Evolutionary conservation across 2,888 invertebrate genomes (phyloP), one percentile per base, ranked within the genome.

Genomic region (Diachrysia chrysitis): DNA sequence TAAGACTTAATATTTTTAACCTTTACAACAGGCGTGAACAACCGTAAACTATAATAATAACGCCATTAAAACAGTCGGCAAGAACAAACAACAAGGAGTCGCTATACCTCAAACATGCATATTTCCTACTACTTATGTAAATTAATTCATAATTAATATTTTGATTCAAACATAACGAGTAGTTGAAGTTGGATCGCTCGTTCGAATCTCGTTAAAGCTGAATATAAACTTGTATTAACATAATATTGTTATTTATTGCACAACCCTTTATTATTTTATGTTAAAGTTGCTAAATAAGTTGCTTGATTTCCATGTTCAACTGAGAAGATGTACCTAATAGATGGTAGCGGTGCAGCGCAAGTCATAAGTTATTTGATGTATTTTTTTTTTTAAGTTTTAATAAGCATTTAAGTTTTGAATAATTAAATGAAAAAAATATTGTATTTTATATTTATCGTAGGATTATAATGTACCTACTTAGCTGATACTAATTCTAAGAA

Each of bases 71-170:
- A 68, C 63, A 51, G 66, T 68, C 82, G 72, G 82, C 53, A 73
- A 78, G 69, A 73, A 83, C 79, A 78, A 74, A 83, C 76, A 66
- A 29, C 25, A 7, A 74, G 59, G 62, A 69, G 58, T 76, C 73
- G 67, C 62, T 78, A 72, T 73, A 83, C 84, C 83, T 83, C 82
- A 82, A 85, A 85, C 86, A 88, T 90, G 89, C 89, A 90, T 91
- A 91, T 90, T 89, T 89, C 82, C 85, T 86, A 81, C 88, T 91
- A 87, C 86, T 93, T 93, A 93, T 93, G 92, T 90, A 93, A 94
- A 94, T 93, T 87, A 89, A 93, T 93, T 92, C 93, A 92, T 92
- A 93, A 91, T 92, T 93, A 92, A 93, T 93, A 94, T 94, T 93
- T 92, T 93, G 92, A 92, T 92, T 91, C 87, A 87, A 89, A 87